A percentile compares a stretch with the other conserved stretches of the same genome.
Evolutionary conservation across 2,797 vertebrate species (phyloP).

Genomic region (Pitangus sulphuratus): DNA sequence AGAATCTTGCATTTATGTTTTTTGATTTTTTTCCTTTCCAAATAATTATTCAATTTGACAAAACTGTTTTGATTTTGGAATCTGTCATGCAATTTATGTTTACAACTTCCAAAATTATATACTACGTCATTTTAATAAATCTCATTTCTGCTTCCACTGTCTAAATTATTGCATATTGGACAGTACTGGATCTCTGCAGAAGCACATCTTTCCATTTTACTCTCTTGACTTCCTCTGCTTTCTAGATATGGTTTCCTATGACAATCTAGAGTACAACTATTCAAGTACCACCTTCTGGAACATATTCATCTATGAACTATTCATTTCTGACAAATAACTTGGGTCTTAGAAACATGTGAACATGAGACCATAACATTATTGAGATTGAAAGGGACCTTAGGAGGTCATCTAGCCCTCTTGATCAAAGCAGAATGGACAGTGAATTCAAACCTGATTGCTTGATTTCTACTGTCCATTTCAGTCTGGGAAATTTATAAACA

Average conservation of each 20-base stretch:
- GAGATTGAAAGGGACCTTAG: neutral
- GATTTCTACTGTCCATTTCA: neutral
- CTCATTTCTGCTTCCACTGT: neutral
- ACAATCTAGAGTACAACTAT: neutral
- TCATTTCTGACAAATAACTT: neutral
- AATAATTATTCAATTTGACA: constrained; percentile 5
- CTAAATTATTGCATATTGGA: neutral
- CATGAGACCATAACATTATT: neutral
- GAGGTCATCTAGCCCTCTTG: neutral
- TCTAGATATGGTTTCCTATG: neutral
- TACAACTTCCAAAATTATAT: neutral
- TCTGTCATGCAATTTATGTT: neutral
- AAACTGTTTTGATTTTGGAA: constrained; percentile 8
- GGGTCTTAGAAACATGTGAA: neutral
- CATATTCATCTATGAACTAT: neutral
- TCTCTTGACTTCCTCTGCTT: neutral
- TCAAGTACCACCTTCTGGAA: neutral
- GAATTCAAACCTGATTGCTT: neutral
- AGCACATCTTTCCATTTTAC: neutral
- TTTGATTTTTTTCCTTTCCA: neutral
- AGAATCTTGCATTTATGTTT: neutral
- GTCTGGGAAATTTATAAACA: neutral
- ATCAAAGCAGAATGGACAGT: neutral
- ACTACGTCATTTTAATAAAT: neutral
- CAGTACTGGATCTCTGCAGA: neutral